phyloP scores from a whole-genome alignment of 2,797 vertebrate species.

The Myotis findleyi region DNA sequence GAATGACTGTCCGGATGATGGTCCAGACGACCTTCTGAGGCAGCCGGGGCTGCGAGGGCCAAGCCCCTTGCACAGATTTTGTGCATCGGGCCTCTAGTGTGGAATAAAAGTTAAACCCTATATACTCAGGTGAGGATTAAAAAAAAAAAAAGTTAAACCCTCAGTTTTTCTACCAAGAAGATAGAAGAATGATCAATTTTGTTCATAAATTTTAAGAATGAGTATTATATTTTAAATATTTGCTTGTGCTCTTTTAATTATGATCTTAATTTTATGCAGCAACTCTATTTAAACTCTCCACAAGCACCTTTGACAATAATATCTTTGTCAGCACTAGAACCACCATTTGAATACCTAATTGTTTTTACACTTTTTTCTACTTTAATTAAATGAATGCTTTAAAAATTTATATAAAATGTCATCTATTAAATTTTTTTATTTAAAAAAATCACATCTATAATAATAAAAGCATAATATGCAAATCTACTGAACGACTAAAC shows the following conservation, averaged over 20 bases:
- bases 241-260: background rate
- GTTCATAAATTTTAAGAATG: background rate
- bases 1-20: too few relatives aligned
- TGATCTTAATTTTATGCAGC: background rate
- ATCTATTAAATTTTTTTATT: background rate
- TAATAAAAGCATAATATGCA: too few relatives aligned
- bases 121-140: background rate
- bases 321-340: background rate
- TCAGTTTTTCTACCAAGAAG: background rate
- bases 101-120: background rate
- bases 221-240: background rate
- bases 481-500: too few relatives aligned
- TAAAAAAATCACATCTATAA: background rate
- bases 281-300: background rate
- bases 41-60: too few relatives aligned
- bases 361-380: background rate
- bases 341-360: background rate
- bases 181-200: background rate
- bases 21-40: too few relatives aligned
- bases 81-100: too few relatives aligned
- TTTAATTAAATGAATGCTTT: background rate
- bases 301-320: background rate
- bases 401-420: background rate
- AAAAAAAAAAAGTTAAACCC: background rate
- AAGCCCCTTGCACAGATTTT: too few relatives aligned